Base-by-base conservation (phyloP, 1,140 invertebrate genomes). In the Potamilus streckersoni region DNA sequence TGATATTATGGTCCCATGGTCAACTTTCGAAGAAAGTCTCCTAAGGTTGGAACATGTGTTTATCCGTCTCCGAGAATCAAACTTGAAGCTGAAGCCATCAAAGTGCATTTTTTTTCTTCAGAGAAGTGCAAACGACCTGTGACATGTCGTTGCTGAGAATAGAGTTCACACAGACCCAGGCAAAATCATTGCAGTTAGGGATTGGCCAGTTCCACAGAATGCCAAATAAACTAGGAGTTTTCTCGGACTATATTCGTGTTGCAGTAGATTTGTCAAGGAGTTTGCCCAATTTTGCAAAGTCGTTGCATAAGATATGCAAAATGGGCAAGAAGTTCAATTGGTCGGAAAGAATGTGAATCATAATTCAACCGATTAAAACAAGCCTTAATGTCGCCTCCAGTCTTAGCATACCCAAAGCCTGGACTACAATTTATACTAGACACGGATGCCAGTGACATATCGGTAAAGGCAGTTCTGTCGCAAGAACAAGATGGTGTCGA, bases 401-500 rank as follows among this genome's bases (percentile, higher is more conserved):
- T n/a, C n/a, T n/a, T n/a, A n/a, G n/a, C n/a, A n/a, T n/a, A n/a
- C n/a, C n/a, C n/a, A n/a, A n/a, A n/a, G n/a, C n/a, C n/a, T n/a
- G n/a, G n/a, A n/a, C n/a, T n/a, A n/a, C n/a, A n/a, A n/a, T n/a
- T n/a, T n/a, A n/a, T n/a, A n/a, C n/a, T n/a, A n/a, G n/a, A n/a
- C n/a, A n/a, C n/a, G n/a, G n/a, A 84, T 72, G 79, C 76, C 19
- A 78, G 78, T 60, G 80, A 81, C 57, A 16, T 61, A n/a, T 81
- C 73, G 15, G 55, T 85, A 17, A 84, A 82, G 20, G 80, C 82
- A 5, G 80, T 83, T 2, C 76, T 89, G 57, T 79, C 78, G 6
- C 86, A 88, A 75, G 65, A 67, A n/a, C 69, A 83, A 57, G 81
- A 82, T 14, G 74, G 80, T 57, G 56, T 68, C 19, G 82, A 82